Base-by-base conservation (phyloP, 35 echinoderm and acorn worm genomes). In the Ophiothrix spiculata region DNA sequence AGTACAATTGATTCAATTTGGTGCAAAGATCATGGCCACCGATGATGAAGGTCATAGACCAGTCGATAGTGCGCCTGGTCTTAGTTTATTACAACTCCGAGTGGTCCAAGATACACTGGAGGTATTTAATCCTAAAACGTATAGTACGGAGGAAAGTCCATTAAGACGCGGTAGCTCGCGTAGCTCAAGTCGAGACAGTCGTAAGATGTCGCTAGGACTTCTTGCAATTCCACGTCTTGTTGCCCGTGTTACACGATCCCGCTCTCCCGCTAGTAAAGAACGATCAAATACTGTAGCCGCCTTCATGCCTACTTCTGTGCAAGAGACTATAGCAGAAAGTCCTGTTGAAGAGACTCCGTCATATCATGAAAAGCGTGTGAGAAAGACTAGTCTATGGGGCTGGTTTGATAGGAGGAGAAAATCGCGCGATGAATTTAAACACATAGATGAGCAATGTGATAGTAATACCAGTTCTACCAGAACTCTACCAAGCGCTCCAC, bases 351-450 rank as follows among this genome's bases (percentile, higher is more conserved):
- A 49, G 38, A 31, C 49, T 21, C 81, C 32, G 1, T 12, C 81
- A 0, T 49, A 23, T 19, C n/a, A 31, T 31, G 81, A 84, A 31
- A 84, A 84, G 36, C 46, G 81, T 8, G 63, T 37, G 32, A 37
- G 88, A n/a, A 90, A 90, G 75, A 90, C 82, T 64, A 90, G 88
- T 49, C 74, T 90, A 0, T 90, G 88, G 88, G 56, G 81, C 32
- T 90, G 88, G 88, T 69, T 81, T 14, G 81, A 90, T 29, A 35
- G 88, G 60, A n/a, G 88, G 17, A 81, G 88, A 21, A 90, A 83
- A 33, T 90, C 88, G 28, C 81, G 88, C 12, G 88, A 90, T 29
- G 88, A 90, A 31, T 74, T 74, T 0, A 90, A 76, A 36, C 76
- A 49, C 35, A 77, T 45, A 3, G 37, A 39, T 36, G 88, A 90